Evolutionary conservation across 2,888 invertebrate genomes (phyloP), one percentile per base, ranked within the genome.

Genomic region (Conistra vaccinii): DNA sequence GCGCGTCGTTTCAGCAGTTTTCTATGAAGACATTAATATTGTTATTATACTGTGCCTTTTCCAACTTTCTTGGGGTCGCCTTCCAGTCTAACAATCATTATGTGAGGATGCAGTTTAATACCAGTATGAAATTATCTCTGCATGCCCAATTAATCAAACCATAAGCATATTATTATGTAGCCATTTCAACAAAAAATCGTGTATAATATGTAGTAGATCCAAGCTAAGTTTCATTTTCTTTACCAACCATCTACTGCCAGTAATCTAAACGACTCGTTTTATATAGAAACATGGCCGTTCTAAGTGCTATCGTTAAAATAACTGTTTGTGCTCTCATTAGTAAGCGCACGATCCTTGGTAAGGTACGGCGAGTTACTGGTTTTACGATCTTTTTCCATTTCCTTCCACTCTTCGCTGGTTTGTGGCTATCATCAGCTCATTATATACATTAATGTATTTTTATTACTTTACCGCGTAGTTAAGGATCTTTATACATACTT

Each of bases 241-340:
- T 26, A 32, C 17, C 45, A 26, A n/a, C 51, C 35, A 6, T 53
- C 57, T 20, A 17, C 17, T 32, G 48, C 42, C 23, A 32, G 76
- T 66, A 76, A 76, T 65, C 53, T 76, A 65, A 81, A 76, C 26
- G 62, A 81, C 20, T 61, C 76, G 66, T 76, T 78, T 81, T 78
- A 76, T 81, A 76, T 32, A 78, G 45, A 61, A 76, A 78, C 78
- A 76, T 65, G 76, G 78, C 76, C 48, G 53, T 55, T 48, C 81
- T 78, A 78, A 78, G 77, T 78, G 55, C 82, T 66, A 76, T 82
- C 82, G 78, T 78, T 78, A 82, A 77, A 82, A 82, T 78, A 79
- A 79, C 78, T 79, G 78, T 82, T 82, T 63, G 69, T 58, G 62
- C 83, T 53, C 62, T 82, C 83, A 82, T 79, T 79, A 79, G 78